Evolutionary conservation across 2,888 invertebrate species (phyloP), one percentile per base, ranked within the genome.

Genomic region (Cylindroiulus punctatus): DNA sequence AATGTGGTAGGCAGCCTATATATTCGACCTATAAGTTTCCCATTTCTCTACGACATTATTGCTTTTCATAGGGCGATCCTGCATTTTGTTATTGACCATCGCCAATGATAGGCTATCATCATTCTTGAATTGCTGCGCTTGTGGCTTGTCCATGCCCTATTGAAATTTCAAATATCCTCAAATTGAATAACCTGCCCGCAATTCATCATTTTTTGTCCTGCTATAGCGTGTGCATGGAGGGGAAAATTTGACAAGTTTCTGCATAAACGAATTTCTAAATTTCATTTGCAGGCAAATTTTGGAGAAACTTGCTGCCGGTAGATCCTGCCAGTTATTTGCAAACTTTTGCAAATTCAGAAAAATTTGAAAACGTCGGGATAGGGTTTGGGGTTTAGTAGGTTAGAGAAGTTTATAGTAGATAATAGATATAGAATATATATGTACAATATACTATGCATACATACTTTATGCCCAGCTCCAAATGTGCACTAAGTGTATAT

Each of bases 61-160:
- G 65, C 65, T n/a, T 52, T 52, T 19, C n/a, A 52, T 52, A 52
- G n/a, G n/a, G 52, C n/a, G 52, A 52, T 52, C 52, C 52, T 52
- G n/a, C 52, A 65, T 65, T 65, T 65, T 65, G 26, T 65, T 65
- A 26, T 65, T 65, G 65, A 19, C 65, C 22, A 26, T 65, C 65
- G 26, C 26, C 22, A 26, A 65, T 65, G 26, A 65, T 65, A 65
- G 65, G 65, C 22, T 65, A 65, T 65, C 26, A 65, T 26, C 26
- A 26, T 65, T 26, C 65, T 65, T 65, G 26, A 65, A 65, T 65
- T 65, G 57, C 22, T 57, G 57, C n/a, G 22, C n/a, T 57, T 57
- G 57, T 57, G 57, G 22, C 57, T 5, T 57, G 65, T 65, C 52
- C 52, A 52, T 52, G 52, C n/a, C 4, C 52, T 52, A 52, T 52